Evolutionary conservation across 2,888 invertebrate species (phyloP).

Genomic region (Barypeithes pellucidus): DNA sequence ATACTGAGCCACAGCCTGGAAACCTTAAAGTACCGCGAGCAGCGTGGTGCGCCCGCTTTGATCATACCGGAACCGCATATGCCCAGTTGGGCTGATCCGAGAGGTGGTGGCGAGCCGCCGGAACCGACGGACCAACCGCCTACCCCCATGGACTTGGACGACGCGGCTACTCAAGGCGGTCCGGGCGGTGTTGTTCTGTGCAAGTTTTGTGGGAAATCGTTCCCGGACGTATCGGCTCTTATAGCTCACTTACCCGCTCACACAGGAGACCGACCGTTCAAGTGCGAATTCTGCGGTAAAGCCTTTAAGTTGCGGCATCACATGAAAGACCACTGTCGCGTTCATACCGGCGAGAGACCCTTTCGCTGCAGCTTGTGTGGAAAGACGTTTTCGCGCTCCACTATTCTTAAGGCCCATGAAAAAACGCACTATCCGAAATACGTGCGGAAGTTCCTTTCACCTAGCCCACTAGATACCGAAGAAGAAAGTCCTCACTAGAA

Average conservation of each 20-base stretch:
- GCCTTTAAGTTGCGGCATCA: constrained; percentile 94
- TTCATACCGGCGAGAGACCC: constrained; percentile 92
- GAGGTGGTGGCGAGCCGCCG: constrained; percentile 68
- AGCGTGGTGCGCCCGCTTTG: constrained; percentile 72
- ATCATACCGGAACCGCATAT: constrained; percentile 67
- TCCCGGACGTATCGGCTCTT: constrained; percentile 90
- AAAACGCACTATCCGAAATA: constrained; percentile 95
- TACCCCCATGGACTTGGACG: constrained; percentile 74
- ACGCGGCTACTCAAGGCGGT: constrained; percentile 78
- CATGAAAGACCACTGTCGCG: constrained; percentile 95
- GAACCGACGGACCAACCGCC: constrained; percentile 73
- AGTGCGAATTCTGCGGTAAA: constrained; percentile 95
- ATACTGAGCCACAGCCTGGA: constrained; percentile 91
- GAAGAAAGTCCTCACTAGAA: constrained; percentile 84
- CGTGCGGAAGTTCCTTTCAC: constrained; percentile 90
- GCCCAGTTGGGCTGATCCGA: constrained; percentile 45
- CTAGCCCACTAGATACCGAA: constrained; percentile 87
- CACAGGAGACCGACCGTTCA: constrained; percentile 92
- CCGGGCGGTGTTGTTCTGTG: constrained; percentile 82
- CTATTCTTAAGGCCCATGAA: constrained; percentile 93
- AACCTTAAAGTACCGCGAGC: constrained; percentile 88
- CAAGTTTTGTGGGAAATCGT: constrained; percentile 94
- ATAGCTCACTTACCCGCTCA: constrained; percentile 92
- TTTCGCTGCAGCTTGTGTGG: constrained; percentile 92
- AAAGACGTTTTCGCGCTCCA: constrained; percentile 92